Base-by-base conservation (phyloP, 2,113 vertebrate genomes). In the Elaphurus davidianus region DNA sequence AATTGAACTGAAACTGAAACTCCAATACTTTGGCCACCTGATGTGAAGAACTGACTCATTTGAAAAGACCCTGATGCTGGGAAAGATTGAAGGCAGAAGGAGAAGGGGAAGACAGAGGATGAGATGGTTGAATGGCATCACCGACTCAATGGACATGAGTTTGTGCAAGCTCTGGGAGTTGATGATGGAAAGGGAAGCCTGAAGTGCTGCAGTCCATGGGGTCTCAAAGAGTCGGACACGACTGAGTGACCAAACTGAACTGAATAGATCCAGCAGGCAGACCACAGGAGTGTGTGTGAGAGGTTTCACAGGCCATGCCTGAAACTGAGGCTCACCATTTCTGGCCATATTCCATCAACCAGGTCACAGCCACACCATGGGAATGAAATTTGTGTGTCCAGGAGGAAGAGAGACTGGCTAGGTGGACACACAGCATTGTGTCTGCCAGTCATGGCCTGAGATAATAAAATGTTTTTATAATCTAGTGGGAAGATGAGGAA, bases 301-400 rank as follows among this genome's bases (percentile, higher is more conserved):
- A 74, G 47, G 60, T 15, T 85, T 71, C 47, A n/a, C 52, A 60
- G 79, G 7, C n/a, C 30, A 11, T 1, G 5, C 27, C 85, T 36
- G n/a, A 54, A 76, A 50, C 25, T 1, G 17, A 7, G 1, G 3
- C 21, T 43, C 9, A 4, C 47, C 6, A 0, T 28, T 47, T 60
- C 50, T 6, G 0, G 14, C 54, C 62, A 7, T 6, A 15, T 43
- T 40, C 60, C 40, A 3, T 21, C 17, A 47, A 74, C 64, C 84
- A 45, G 36, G 8, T 88, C 62, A 17, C 19, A 57, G 30, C 87
- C 57, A 17, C 0, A 0, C 1, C 60, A 36, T 17, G 43, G 30
- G 12, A 76, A 54, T 3, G 12, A 82, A 14, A 25, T 27, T 3
- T 28, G 1, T 19, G 17, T 6, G 16, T 36, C 55, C 1, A 1